Percentiles rank a stretch among this genome's conserved stretches.
These are phyloP conservation scores for Abrostola tripartita DNA, from an alignment of 2,888 invertebrate genomes.

Conservation along the genomic window DNA sequence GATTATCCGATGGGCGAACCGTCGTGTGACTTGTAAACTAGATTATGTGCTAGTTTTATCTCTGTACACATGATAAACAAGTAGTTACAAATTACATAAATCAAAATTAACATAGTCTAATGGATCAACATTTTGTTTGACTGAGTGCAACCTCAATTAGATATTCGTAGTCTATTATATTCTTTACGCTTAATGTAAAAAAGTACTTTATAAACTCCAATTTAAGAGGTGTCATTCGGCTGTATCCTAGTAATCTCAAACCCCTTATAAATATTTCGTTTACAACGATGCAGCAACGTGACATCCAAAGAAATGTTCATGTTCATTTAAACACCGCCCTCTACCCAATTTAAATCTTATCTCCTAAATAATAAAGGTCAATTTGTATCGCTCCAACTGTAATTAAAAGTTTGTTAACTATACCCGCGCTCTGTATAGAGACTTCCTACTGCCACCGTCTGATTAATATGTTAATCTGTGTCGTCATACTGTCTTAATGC, in stretches of 20 bases:
- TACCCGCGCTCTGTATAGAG: conserved; percentile 44
- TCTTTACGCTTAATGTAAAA: too few relatives aligned
- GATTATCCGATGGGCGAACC: conserved; percentile 31
- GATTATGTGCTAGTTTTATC: conserved; percentile 22
- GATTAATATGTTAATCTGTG: conserved; percentile 69
- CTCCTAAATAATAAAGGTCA: conserved; percentile 26
- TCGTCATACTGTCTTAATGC: conserved; percentile 62
- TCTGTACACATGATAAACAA: conserved; percentile 3
- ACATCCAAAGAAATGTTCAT: conserved; percentile 50
- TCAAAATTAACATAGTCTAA: neutral
- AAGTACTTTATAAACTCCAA: too few relatives aligned
- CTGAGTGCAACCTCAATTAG: too few relatives aligned
- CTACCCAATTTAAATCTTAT: conserved; percentile 34
- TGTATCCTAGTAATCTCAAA: conserved; percentile 30
- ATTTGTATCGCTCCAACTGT: conserved; percentile 38
- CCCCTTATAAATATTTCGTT: conserved; percentile 50
- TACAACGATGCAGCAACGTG: conserved; percentile 48
- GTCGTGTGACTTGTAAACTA: conserved; percentile 33
- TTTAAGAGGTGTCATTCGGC: conserved; percentile 13
- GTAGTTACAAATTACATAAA: neutral
- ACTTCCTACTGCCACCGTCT: conserved; percentile 47
- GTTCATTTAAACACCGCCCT: conserved; percentile 41
- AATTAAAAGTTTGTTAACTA: conserved; percentile 54
- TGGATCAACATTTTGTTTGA: conserved; percentile 7
- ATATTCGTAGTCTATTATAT: too few relatives aligned